Evolutionary conservation across 2,888 invertebrate genomes (phyloP).

Genomic region (Trisateles emortualis): DNA sequence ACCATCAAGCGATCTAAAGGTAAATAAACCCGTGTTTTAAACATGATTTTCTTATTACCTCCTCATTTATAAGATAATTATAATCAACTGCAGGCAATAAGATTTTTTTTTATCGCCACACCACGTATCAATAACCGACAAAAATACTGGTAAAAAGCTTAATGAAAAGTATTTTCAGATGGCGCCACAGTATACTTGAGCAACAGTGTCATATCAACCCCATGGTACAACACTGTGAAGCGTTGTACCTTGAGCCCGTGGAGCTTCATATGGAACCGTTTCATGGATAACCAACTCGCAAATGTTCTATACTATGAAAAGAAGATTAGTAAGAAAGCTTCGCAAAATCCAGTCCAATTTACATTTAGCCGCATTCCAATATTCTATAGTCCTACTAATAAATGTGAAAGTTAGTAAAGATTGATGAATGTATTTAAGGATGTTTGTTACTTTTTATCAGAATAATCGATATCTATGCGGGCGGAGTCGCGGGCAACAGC

Average conservation of each 20-base stretch:
- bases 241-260: constrained; percentile 39
- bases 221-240: constrained; percentile 13
- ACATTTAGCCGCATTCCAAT: constrained; percentile 7
- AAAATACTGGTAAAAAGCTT: constrained; percentile 24
- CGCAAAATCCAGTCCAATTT: background rate
- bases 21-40: too few species aligned
- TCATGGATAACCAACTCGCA: constrained; percentile 7
- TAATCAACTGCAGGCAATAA: background rate
- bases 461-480: too few species aligned
- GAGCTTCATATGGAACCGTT: constrained; percentile 24
- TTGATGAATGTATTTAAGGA: too few species aligned
- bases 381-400: too few species aligned
- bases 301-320: background rate
- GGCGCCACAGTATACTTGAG: constrained; percentile 40
- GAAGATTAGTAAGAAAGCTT: background rate
- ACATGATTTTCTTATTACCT: too few species aligned
- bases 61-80: too few species aligned
- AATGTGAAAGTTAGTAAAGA: too few species aligned
- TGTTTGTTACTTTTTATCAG: too few species aligned
- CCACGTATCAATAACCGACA: constrained; percentile 17
- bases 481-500: too few species aligned
- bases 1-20: too few species aligned
- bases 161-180: constrained; percentile 31
- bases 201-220: constrained; percentile 26
- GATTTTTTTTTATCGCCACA: constrained; percentile 9